Evolutionary conservation across 2,113 vertebrate genomes (phyloP).

Genomic region (Sardina pilchardus): DNA sequence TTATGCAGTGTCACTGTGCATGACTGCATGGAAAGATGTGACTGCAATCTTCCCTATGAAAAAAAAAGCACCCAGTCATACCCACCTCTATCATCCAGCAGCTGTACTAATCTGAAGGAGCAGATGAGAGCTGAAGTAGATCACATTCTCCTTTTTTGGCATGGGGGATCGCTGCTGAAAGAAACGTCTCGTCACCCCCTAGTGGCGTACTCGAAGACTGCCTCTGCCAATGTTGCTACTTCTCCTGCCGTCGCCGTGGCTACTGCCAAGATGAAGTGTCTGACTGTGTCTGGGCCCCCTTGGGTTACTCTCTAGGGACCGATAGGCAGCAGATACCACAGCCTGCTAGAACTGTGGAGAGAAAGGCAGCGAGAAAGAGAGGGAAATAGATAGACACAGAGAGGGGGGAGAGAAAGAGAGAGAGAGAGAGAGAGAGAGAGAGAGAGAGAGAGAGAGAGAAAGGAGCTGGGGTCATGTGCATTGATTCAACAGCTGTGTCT

Average conservation of each 20-base stretch:
- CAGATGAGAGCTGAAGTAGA: neutral
- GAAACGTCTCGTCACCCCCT: slow-evolving; percentile 17
- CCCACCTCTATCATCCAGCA: slow-evolving; percentile 9
- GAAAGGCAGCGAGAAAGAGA: neutral
- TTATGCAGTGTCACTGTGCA: neutral
- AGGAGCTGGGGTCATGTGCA: neutral
- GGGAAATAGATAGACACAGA: neutral
- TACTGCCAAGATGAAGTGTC: neutral
- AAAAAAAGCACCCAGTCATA: neutral
- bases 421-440: neutral
- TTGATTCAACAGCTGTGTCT: neutral
- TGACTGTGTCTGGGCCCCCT: neutral
- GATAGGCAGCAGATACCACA: neutral
- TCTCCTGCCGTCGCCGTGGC: neutral
- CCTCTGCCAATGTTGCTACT: neutral
- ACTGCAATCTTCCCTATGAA: neutral
- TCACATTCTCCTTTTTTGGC: slow-evolving; percentile 15
- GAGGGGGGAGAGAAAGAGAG: neutral
- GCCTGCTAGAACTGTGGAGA: neutral
- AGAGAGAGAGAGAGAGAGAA: slow-evolving; percentile 2
- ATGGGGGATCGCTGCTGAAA: neutral
- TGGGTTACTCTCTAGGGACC: neutral
- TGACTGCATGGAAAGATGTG: neutral
- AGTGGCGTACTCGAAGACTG: slow-evolving; percentile 18
- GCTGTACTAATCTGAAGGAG: neutral